phyloP scores from a whole-genome alignment of 2,113 vertebrate species.

The Spea multiplicata region DNA sequence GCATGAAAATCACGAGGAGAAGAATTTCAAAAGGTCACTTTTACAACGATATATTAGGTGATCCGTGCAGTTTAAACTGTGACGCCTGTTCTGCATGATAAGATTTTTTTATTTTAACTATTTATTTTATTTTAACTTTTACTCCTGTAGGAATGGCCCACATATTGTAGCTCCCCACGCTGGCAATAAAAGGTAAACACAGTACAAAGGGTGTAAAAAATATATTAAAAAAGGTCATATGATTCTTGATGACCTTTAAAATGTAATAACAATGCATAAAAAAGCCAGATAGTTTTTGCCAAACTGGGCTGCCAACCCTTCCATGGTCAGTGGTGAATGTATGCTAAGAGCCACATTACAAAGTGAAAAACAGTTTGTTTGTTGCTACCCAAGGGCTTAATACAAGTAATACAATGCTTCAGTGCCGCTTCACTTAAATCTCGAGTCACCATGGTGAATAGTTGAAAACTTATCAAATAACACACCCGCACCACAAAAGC shows the following conservation, averaged over 20 bases:
- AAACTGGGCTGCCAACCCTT: conserved; percentile 52
- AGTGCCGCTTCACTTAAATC: background rate
- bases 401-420: no score
- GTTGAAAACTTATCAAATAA: background rate
- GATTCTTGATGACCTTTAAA: conserved; percentile 63
- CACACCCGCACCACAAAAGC: background rate
- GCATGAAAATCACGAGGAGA: conserved; percentile 41
- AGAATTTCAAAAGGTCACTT: conserved; percentile 55
- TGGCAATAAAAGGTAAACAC: conserved; percentile 18
- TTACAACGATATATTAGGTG: conserved; percentile 51
- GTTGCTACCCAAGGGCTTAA: background rate
- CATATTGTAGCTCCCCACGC: no score
- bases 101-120: conserved; percentile 11
- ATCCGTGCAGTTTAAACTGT: conserved; percentile 44
- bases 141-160: no score
- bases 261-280: conserved; percentile 57
- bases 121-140: no score
- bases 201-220: no score
- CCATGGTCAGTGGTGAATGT: no score
- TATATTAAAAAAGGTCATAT: conserved; percentile 50
- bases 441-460: conserved; percentile 1
- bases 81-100: conserved; percentile 42
- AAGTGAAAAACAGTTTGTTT: conserved; percentile 7
- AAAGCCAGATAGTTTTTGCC: conserved; percentile 24
- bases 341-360: conserved; percentile 54